Base-by-base conservation (phyloP, 2,797 vertebrate genomes). In the Heteromormyrus szaboi region DNA sequence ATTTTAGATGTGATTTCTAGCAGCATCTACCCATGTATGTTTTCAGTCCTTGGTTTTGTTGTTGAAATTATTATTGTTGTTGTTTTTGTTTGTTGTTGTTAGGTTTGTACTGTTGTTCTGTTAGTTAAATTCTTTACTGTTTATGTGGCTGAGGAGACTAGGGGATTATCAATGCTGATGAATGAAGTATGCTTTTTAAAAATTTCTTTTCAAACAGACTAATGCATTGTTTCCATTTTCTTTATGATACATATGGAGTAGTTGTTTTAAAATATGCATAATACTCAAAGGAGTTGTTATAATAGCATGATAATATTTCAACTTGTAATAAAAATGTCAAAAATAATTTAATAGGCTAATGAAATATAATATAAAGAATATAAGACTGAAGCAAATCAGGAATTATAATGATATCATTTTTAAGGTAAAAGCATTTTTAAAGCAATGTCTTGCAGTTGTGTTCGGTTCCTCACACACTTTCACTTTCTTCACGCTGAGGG, bases 151-250 rank as follows among this genome's bases (percentile, higher is more conserved):
- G 29, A 3, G 59, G 44, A 53, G 56, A 41, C 83, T 51, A 72
- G 83, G 88, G 46, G 83, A 89, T 85, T 86, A 86, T 48, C 25
- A 83, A 25, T 85, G 88, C 17, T 14, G 62, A 86, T 72, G 46
- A 86, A 22, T 29, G 46, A 89, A 51, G 14, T 50, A 4, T 14
- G 53, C 84, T 86, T 53, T 54, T 87, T 2, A 2, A 54, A 59
- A 59, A 22, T 12, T 44, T 44, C 37, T 89, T 85, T 53, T 89
- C 88, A 89, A 68, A 85, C 83, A 89, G 44, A 65, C 50, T n/a
- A 53, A 72, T 85, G 2, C 44, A 37, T 88, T 41, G n/a, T 56
- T 84, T 41, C 25, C 33, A 6, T 48, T 41, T 56, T 44, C 12
- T 22, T 76, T 19, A 51, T 88, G 50, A 33, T 29, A 51, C 65